Evolutionary conservation across 2,797 vertebrate species (phyloP).

Genomic region (Xerus rutilus): DNA sequence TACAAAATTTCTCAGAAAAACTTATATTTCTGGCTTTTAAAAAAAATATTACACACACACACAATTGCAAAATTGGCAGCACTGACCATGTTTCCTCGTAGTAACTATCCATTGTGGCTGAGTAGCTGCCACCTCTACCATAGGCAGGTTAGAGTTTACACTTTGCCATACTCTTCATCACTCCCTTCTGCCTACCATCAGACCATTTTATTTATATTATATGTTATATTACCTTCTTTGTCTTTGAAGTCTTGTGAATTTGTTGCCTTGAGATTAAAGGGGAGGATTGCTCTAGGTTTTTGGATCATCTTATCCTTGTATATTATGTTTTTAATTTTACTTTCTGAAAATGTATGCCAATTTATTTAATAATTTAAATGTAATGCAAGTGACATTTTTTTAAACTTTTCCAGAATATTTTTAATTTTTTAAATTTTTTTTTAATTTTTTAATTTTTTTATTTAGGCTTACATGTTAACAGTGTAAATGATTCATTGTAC

Average conservation of each 20-base stretch:
- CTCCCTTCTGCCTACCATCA: background rate
- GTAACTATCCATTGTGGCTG: background rate
- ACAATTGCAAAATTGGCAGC: background rate
- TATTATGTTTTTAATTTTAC: background rate
- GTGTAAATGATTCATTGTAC: too few relatives aligned
- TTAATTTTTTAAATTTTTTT: too few relatives aligned
- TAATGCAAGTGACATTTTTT: conserved; percentile 41
- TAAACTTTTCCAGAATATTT: too few relatives aligned
- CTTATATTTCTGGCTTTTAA: background rate
- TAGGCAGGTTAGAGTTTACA: background rate
- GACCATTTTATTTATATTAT: background rate
- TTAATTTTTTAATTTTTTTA: too few relatives aligned
- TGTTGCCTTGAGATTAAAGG: background rate
- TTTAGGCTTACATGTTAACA: too few relatives aligned
- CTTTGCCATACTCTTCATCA: background rate
- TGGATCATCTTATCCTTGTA: background rate
- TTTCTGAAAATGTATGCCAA: conserved; percentile 19
- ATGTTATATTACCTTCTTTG: background rate
- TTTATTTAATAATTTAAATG: conserved; percentile 48
- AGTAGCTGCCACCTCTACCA: background rate
- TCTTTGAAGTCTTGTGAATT: background rate
- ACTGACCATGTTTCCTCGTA: background rate
- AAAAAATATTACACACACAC: background rate
- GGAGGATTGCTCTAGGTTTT: background rate
- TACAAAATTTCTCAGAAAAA: conserved; percentile 21